Base-by-base conservation (phyloP, 2,888 invertebrate genomes). In the Lepidonotus clava region DNA sequence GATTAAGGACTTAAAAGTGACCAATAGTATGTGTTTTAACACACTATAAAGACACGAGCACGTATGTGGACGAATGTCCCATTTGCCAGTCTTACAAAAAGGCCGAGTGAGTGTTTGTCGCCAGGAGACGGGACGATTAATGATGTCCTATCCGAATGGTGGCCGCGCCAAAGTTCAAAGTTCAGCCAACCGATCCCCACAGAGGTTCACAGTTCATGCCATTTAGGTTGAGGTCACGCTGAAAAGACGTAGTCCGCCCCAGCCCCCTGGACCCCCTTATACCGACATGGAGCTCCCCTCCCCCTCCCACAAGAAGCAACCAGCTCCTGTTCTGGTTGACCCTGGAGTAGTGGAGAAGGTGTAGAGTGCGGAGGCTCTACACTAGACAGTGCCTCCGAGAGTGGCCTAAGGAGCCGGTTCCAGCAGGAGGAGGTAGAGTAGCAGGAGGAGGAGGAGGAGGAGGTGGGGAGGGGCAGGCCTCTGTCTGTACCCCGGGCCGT, bases 191-290 rank as follows among this genome's bases (percentile, higher is more conserved):
- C 1, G 71, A 71, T 71, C 71, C 38, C n/a, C 36, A 18, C 38
- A 32, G 28, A 21, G 28, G 38, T 24, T 18, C 36, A 11, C 18
- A 18, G 71, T 71, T 71, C 71, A 71, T 18, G 38, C 36, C 36
- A 71, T 71, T 71, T 34, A 71, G 71, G 71, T 71, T 71, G 36
- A 71, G 71, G 71, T 71, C 71, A 71, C 71, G 71, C 36, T 71
- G 36, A 38, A 38, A 38, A 71, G 71, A 71, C 71, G n/a, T 71
- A n/a, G n/a, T n/a, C n/a, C n/a, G 71, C 34, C 71, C 71, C n/a
- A 5, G 11, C 71, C 14, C 71, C 71, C 46, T 46, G 36, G 14
- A 71, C 71, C 71, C 34, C 36, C 36, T 38, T 5, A 11, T 56
- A n/a, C 56, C 5, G 5, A 56, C 56, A 46, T 18, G 18, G 8